Base-by-base conservation (phyloP, 1,140 invertebrate genomes). In the Lasioglossum albipes region DNA sequence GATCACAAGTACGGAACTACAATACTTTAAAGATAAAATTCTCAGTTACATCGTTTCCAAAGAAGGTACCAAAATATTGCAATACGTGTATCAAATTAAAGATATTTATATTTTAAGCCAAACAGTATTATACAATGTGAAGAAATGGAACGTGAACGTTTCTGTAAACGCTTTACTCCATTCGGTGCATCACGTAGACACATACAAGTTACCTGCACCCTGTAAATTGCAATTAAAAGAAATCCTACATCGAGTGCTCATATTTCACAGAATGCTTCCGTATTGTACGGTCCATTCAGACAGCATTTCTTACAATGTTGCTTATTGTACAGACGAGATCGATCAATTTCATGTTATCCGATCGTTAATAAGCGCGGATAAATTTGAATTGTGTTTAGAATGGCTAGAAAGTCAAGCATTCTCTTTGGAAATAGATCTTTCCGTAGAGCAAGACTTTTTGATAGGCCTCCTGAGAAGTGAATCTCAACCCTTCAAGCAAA, bases 341-440 rank as follows among this genome's bases (percentile, higher is more conserved):
- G 88, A 92, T 83, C 87, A 91, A 20, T 84, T 87, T 9, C 62
- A 86, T 22, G 89, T 91, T 18, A 86, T 93, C 1, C 87, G 89
- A 42, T 89, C 88, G 2, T 76, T 93, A 6, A 90, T 93, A 4
- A 85, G 90, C n/a, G 88, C 87, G 20, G 90, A 90, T 67, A 90
- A 95, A 88, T 95, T 94, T 79, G 94, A 95, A 81, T 82, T 96
- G 1, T 96, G 95, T 85, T 90, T 95, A 27, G 93, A 95, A 66
- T 96, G 95, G 95, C 93, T 95, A 20, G 94, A 95, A 66, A 89
- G 92, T 75, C 93, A 93, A 71, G 88, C 90, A 59, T 89, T 91
- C 41, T 90, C 92, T 12, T 87, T 93, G 16, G 87, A 92, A 69
- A 92, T 91, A 57, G 88, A 91, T 41, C 87, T 87, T 9, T 75